Conservation (phyloP, 2,888 invertebrate genomes). For the Lasius platythorax region DNA sequence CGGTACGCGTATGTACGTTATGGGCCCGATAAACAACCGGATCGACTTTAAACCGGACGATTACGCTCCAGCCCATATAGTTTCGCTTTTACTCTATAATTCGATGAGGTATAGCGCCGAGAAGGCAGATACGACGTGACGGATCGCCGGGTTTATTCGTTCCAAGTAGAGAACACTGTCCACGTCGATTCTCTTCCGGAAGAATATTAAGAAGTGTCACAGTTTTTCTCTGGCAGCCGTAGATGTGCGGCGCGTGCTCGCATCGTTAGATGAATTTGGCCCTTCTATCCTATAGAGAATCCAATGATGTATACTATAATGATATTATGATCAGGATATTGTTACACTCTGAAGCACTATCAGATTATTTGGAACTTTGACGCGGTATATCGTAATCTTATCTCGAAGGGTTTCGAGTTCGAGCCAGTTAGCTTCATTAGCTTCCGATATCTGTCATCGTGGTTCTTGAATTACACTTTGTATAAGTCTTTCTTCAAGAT, state of each 20-base stretch:
- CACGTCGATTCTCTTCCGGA: no score
- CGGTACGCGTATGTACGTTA: slow-evolving; percentile 44
- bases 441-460: neutral
- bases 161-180: neutral
- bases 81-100: slow-evolving; percentile 48
- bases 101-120: slow-evolving; percentile 10
- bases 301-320: neutral
- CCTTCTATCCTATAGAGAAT: neutral
- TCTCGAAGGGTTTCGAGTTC: slow-evolving; percentile 16
- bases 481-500: neutral
- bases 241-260: no score
- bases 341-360: slow-evolving; percentile 10
- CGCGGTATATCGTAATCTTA: slow-evolving; percentile 31
- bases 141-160: neutral
- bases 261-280: neutral
- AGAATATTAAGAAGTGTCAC: neutral
- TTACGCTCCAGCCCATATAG: slow-evolving; percentile 29
- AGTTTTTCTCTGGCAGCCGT: neutral
- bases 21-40: slow-evolving; percentile 60
- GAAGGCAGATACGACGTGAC: neutral
- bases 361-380: slow-evolving; percentile 24
- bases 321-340: slow-evolving; percentile 21
- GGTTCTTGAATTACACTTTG: neutral
- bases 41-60: slow-evolving; percentile 48
- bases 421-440: slow-evolving; percentile 19